phyloP scores from a whole-genome alignment of 1,140 invertebrate species.

The Drosophila truncata region DNA sequence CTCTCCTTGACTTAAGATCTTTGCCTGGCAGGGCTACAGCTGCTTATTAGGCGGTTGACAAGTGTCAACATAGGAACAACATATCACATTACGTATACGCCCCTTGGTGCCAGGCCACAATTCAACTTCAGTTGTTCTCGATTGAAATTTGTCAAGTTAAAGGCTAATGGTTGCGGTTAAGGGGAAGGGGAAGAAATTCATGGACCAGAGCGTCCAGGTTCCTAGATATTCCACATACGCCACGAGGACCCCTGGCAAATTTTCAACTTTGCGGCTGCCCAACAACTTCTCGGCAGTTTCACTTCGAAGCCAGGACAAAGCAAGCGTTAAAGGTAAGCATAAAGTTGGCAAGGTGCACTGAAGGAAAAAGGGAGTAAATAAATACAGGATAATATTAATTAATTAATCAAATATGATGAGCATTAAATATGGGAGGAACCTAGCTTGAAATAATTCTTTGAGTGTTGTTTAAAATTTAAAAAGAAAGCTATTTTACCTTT shows the following conservation, averaged over 20 bases:
- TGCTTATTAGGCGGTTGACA: slow-evolving; percentile 57
- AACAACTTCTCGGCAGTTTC: slow-evolving; percentile 29
- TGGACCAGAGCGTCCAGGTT: not conserved
- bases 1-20: not conserved
- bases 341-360: slow-evolving; percentile 19
- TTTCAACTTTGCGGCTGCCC: slow-evolving; percentile 45
- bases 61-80: slow-evolving; percentile 47
- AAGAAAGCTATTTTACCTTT: no score
- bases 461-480: no score
- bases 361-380: not conserved
- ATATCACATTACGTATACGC: slow-evolving; percentile 27
- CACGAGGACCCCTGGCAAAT: slow-evolving; percentile 21
- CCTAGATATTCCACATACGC: slow-evolving; percentile 36
- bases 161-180: slow-evolving; percentile 1
- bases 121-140: slow-evolving; percentile 28
- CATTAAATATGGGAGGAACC: no score
- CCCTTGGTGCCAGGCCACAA: slow-evolving; percentile 8
- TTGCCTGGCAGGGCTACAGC: slow-evolving; percentile 33
- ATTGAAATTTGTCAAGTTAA: slow-evolving; percentile 30
- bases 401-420: not conserved
- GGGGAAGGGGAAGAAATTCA: not conserved
- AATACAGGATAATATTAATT: not conserved
- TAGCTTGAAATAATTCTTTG: not conserved
- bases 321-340: slow-evolving; percentile 42
- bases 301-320: slow-evolving; percentile 27